phyloP scores from a whole-genome alignment of 1,140 invertebrate species.

The Drusus annulatus region DNA sequence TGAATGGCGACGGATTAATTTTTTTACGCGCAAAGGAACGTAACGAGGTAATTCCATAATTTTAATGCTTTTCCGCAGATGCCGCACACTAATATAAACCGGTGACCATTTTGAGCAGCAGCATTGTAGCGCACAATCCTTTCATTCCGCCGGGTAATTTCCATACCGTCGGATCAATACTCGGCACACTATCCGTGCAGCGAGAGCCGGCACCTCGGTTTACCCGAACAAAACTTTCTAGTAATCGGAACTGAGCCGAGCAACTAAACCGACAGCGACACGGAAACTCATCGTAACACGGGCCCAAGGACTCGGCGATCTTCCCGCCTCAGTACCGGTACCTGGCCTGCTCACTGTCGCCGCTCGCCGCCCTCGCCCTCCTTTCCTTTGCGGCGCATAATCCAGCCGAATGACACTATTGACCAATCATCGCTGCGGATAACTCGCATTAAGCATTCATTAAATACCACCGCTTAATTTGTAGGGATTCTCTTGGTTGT shows the following conservation, averaged over 20 bases:
- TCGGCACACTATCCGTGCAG: conserved; percentile 37
- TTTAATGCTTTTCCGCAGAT: not conserved
- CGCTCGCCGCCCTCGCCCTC: not conserved
- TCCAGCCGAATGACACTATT: conserved; percentile 9
- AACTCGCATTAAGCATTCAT: conserved; percentile 35
- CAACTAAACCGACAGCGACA: conserved; percentile 25
- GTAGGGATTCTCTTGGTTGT: not conserved
- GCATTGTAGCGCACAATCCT: not conserved
- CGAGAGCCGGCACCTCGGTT: conserved; percentile 26
- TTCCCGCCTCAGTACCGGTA: conserved; percentile 4
- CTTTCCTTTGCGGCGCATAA: not conserved
- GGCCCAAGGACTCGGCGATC: conserved; percentile 20
- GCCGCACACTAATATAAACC: not conserved
- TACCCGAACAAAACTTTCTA: conserved; percentile 48
- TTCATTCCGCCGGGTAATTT: conserved; percentile 27
- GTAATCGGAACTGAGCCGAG: conserved; percentile 48
- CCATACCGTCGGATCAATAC: conserved; percentile 46
- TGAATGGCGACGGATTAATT: not conserved
- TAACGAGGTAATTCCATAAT: conserved; percentile 3
- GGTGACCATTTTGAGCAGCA: conserved; percentile 5
- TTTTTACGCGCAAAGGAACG: not conserved
- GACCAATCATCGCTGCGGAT: conserved; percentile 21
- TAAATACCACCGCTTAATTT: conserved; percentile 8
- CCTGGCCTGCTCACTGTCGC: not conserved
- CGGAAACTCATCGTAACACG: conserved; percentile 22